Conservation (phyloP, 2,113 vertebrate species). For the Agapornis roseicollis region DNA sequence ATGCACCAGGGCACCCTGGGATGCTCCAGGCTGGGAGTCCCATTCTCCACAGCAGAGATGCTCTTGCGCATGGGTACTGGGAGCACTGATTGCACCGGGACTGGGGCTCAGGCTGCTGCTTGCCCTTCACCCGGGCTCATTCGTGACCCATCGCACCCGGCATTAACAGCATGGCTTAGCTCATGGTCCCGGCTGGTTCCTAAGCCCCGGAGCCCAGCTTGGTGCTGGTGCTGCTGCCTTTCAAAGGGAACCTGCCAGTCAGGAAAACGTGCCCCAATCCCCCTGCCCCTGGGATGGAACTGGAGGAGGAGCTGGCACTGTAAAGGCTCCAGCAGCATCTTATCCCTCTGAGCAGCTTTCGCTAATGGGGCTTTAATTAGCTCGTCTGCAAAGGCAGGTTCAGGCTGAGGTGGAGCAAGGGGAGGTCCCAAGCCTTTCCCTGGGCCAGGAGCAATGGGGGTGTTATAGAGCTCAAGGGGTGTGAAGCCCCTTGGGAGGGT, state of each 20-base stretch:
- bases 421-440: not conserved
- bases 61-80: not conserved
- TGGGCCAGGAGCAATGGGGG: not conserved
- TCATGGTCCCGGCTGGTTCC: rapidly evolving
- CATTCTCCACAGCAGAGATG: not conserved
- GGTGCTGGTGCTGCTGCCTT: rapidly evolving
- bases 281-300: not conserved
- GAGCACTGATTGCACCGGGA: not conserved
- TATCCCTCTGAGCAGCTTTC: conserved; percentile 62
- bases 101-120: rapidly evolving
- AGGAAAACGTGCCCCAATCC: not conserved
- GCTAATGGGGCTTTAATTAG: conserved; percentile 63
- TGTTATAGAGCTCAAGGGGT: not conserved
- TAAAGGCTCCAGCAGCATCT: conserved; percentile 23
- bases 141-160: not conserved
- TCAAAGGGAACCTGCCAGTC: not conserved
- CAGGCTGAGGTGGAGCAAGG: not conserved
- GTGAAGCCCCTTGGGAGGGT: not conserved
- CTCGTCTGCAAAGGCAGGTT: not conserved
- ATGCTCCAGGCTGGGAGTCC: not conserved
- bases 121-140: not conserved
- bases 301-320: not conserved
- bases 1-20: rapidly evolving
- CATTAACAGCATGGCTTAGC: not conserved
- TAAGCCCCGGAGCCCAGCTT: rapidly evolving